Evolutionary conservation across 2,888 invertebrate species (phyloP).

Genomic region (Drosophila parthenogenetica): DNA sequence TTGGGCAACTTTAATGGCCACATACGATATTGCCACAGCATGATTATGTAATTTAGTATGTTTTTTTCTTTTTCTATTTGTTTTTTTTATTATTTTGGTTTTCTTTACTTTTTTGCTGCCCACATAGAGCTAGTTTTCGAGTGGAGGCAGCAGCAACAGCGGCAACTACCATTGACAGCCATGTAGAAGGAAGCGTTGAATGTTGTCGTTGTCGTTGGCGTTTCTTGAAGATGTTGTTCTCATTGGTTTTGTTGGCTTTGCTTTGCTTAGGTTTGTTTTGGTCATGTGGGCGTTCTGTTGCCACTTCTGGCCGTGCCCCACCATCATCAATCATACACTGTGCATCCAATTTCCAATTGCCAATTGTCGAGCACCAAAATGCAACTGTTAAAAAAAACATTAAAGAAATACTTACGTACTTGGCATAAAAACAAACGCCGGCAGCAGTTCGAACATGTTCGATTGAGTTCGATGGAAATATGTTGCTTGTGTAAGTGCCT

Average conservation of each 20-base stretch:
- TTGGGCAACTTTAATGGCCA: conserved; percentile 44
- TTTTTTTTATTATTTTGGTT: background rate
- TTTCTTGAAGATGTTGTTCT: conserved; percentile 29
- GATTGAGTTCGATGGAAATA: conserved; percentile 10
- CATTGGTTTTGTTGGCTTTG: conserved; percentile 8
- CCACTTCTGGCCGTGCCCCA: conserved; percentile 33
- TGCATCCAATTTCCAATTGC: conserved; percentile 36
- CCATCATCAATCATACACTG: conserved; percentile 42
- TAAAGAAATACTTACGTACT: background rate
- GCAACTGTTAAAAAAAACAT: conserved; percentile 12
- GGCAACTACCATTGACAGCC: conserved; percentile 33
- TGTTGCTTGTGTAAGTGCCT: conserved; percentile 17
- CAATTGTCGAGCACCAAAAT: conserved; percentile 15
- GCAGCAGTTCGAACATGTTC: conserved; percentile 33
- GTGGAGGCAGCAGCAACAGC: conserved; percentile 31
- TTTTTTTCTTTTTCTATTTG: background rate
- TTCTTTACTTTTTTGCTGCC: conserved; percentile 44
- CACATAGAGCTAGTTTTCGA: conserved; percentile 36
- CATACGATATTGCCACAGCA: conserved; percentile 20
- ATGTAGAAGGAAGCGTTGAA: conserved; percentile 47
- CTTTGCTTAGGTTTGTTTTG: conserved; percentile 2
- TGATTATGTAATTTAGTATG: conserved; percentile 64
- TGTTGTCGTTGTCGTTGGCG: conserved; percentile 33
- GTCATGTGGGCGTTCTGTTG: conserved; percentile 33
- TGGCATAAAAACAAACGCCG: conserved; percentile 36